Evolutionary conservation across 2,797 vertebrate species (phyloP).

Genomic region (Ceryle rudis): DNA sequence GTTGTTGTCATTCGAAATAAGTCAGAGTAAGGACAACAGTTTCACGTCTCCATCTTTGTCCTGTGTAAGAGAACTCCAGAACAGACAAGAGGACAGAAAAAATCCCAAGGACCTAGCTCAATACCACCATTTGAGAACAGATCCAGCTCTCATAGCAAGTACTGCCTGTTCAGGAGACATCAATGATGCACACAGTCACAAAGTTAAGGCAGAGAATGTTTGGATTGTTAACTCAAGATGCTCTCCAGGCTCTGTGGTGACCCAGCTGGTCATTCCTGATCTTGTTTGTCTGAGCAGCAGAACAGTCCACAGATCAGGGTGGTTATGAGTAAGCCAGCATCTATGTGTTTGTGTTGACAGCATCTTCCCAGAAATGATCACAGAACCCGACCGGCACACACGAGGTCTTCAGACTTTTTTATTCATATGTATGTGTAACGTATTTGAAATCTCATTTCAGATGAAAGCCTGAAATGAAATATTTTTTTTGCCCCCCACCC

Average conservation of each 20-base stretch:
- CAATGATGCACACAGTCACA: background rate
- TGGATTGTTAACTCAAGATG: conserved; percentile 32
- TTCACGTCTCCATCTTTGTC: background rate
- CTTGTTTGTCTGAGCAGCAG: conserved; percentile 12
- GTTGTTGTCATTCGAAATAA: background rate
- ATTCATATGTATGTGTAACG: background rate
- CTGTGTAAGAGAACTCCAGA: background rate
- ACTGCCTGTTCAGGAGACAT: background rate
- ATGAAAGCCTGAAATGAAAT: background rate
- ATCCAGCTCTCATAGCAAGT: background rate
- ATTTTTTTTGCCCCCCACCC: background rate
- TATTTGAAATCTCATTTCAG: background rate
- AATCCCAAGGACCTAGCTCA: background rate
- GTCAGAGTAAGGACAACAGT: background rate
- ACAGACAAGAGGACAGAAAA: background rate
- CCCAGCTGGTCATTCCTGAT: conserved; percentile 22
- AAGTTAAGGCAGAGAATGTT: background rate
- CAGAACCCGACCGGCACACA: background rate
- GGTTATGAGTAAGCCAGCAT: conserved; percentile 5
- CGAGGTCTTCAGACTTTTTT: background rate
- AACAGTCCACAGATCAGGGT: background rate
- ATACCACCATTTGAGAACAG: background rate
- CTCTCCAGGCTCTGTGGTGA: conserved; percentile 18
- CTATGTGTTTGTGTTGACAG: conserved; percentile 5
- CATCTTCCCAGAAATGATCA: conserved; percentile 32